Percentiles rank a stretch among this genome's conserved stretches.
Conservation (phyloP, 2,888 invertebrate genomes). For the Microchrysa polita region DNA sequence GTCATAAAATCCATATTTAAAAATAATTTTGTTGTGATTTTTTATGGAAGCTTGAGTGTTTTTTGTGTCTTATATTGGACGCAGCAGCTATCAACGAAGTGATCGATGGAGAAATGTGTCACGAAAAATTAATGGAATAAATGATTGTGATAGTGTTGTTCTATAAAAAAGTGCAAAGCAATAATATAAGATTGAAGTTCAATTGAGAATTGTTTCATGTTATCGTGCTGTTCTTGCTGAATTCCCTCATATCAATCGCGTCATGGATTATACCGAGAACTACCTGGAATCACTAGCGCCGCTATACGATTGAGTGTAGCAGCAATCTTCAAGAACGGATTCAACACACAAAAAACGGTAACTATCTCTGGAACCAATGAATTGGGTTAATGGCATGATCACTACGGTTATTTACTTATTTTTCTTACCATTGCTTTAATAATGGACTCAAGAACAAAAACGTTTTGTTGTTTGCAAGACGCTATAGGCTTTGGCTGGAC, state of each 20-base stretch:
- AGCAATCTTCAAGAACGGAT: background rate
- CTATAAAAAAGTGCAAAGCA: background rate
- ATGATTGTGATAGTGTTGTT: background rate
- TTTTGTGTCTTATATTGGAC: background rate
- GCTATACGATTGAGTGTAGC: constrained; percentile 2
- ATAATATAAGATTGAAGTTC: background rate
- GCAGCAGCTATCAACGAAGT: constrained; percentile 22
- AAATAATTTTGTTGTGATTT: constrained; percentile 10
- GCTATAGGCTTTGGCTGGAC: background rate
- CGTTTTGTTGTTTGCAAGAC: constrained; percentile 34
- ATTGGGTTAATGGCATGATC: constrained; percentile 34
- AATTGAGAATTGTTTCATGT: background rate
- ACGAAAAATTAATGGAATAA: background rate
- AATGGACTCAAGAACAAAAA: constrained; percentile 28
- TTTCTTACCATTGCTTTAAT: background rate
- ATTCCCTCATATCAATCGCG: background rate
- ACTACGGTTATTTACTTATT: constrained; percentile 11
- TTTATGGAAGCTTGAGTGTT: constrained; percentile 2
- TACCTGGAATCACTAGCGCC: constrained; percentile 1
- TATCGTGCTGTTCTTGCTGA: background rate
- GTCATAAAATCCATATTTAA: constrained; percentile 23
- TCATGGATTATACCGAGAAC: constrained; percentile 26
- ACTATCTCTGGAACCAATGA: constrained; percentile 7
- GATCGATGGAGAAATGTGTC: constrained; percentile 30
- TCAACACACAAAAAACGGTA: constrained; percentile 36